Evolutionary conservation across 2,888 invertebrate species (phyloP).

Genomic region (Tetheella fluctuosa): DNA sequence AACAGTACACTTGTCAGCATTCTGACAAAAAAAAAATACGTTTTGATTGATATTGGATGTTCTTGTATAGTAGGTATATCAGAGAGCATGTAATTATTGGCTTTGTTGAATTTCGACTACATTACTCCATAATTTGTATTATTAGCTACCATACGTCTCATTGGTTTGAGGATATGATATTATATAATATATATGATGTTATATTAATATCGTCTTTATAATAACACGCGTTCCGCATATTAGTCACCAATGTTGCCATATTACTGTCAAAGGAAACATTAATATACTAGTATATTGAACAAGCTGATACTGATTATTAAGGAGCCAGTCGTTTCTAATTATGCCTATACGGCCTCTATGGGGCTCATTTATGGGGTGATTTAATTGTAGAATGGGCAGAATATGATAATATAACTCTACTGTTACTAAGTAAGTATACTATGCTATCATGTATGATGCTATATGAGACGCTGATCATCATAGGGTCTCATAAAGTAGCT

Average conservation of each 20-base stretch:
- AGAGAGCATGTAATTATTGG: too few species aligned
- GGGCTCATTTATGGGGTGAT: conserved; percentile 1
- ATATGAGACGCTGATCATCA: too few species aligned
- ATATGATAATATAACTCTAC: neutral
- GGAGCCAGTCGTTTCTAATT: conserved; percentile 9
- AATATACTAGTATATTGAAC: conserved; percentile 25
- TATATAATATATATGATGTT: neutral
- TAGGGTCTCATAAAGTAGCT: too few species aligned
- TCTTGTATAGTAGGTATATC: too few species aligned
- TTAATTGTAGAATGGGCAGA: neutral
- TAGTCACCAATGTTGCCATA: conserved; percentile 21
- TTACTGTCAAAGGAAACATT: conserved; percentile 35
- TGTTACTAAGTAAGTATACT: too few species aligned
- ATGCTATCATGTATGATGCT: too few species aligned
- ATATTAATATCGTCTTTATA: neutral
- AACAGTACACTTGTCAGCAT: too few species aligned
- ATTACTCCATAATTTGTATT: too few species aligned
- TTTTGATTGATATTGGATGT: too few species aligned
- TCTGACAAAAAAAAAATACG: too few species aligned
- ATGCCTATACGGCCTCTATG: neutral
- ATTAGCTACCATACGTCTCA: neutral
- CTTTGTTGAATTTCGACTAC: too few species aligned
- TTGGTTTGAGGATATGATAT: neutral
- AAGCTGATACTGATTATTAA: conserved; percentile 22
- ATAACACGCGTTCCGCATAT: conserved; percentile 19